phyloP scores from a whole-genome alignment of 2,113 vertebrate genomes.

The Trogon surrucura region DNA sequence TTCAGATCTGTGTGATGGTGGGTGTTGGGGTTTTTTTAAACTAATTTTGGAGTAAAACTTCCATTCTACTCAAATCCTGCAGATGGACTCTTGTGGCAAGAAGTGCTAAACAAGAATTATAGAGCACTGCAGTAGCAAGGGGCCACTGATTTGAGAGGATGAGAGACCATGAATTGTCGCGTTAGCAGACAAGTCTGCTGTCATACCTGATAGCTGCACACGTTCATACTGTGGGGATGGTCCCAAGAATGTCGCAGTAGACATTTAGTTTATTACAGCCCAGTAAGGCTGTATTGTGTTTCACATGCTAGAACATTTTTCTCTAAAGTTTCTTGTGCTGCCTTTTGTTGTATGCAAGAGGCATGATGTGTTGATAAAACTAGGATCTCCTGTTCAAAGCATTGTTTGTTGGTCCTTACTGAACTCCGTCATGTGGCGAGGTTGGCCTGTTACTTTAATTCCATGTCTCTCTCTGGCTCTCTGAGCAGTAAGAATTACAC shows the following conservation, averaged over 20 bases:
- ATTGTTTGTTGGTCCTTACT: background rate
- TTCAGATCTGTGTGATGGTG: background rate
- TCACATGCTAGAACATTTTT: background rate
- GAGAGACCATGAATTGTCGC: background rate
- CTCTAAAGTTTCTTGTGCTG: background rate
- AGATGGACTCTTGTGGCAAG: background rate
- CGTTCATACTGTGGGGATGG: accelerated
- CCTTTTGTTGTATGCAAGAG: background rate
- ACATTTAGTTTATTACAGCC: background rate
- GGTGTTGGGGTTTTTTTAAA: background rate
- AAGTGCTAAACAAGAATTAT: background rate
- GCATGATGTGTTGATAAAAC: background rate
- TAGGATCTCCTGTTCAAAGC: background rate
- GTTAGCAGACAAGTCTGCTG: background rate
- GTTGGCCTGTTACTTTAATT: background rate
- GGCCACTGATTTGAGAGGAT: background rate
- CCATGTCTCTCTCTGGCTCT: accelerated
- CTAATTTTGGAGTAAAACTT: background rate
- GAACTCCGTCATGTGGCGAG: background rate
- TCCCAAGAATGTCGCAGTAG: background rate
- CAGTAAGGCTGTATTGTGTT: background rate
- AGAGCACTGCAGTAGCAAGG: background rate
- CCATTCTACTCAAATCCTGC: background rate
- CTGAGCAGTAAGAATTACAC: background rate
- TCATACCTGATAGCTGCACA: background rate